Evolutionary conservation across 1,140 invertebrate species (phyloP).

Genomic region (Pogonognathellus flavescens): DNA sequence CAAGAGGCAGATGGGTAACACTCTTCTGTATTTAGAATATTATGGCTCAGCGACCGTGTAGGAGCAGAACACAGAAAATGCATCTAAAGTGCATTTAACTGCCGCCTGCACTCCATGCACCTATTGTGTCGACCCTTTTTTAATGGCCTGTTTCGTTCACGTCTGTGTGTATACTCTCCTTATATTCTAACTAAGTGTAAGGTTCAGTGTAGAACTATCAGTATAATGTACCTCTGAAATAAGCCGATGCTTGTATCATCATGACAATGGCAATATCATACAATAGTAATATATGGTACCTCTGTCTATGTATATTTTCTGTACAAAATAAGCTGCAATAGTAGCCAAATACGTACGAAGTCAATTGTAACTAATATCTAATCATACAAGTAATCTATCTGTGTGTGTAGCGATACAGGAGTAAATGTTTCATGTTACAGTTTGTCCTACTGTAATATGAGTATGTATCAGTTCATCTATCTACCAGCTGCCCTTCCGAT

Average conservation of each 20-base stretch:
- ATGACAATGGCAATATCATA: not conserved
- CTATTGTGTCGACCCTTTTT: conserved; percentile 46
- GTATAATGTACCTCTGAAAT: not conserved
- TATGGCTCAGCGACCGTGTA: not conserved
- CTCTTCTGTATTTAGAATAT: conserved; percentile 8
- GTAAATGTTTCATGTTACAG: not conserved
- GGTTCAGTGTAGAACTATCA: not conserved
- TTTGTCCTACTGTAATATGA: not conserved
- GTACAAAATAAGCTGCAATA: not conserved
- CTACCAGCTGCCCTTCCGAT: conserved; percentile 11
- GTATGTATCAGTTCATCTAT: not conserved
- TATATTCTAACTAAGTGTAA: not conserved
- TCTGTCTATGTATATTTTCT: not conserved
- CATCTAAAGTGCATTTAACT: conserved; percentile 43
- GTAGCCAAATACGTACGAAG: not conserved
- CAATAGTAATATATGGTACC: not conserved
- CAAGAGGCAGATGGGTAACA: not conserved
- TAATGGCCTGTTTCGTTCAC: conserved; percentile 13
- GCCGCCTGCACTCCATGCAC: conserved; percentile 42
- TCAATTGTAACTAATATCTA: no score
- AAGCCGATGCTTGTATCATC: not conserved
- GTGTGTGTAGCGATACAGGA: no score
- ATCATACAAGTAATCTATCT: no score
- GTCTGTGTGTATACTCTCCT: not conserved
- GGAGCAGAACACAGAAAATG: not conserved